These are phyloP conservation scores for Dryobotodes eremita DNA, from an alignment of 2,888 invertebrate species.

Conservation along the genomic window DNA sequence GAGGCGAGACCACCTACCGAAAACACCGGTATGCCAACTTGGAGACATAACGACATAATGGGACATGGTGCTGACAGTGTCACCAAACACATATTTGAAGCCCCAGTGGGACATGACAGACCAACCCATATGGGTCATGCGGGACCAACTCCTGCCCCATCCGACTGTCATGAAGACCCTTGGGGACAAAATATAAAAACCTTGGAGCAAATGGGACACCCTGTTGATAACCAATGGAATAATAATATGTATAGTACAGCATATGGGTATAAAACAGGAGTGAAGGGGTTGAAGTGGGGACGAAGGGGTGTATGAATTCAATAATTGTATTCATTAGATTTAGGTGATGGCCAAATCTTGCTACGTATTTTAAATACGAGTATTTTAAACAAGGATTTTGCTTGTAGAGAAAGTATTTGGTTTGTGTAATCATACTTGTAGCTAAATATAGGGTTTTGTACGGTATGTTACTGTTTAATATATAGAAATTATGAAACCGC, in stretches of 20 bases:
- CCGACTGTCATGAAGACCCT: conserved; percentile 41
- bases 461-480: conserved; percentile 30
- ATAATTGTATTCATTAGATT: conserved; percentile 27
- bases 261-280: conserved; percentile 47
- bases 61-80: conserved; percentile 26
- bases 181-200: conserved; percentile 51
- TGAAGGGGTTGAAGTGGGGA: conserved; percentile 61
- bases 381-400: conserved; percentile 8
- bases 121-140: background rate
- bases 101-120: conserved; percentile 21
- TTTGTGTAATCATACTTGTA: conserved; percentile 48
- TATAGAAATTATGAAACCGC: conserved; percentile 36
- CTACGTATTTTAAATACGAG: conserved; percentile 3
- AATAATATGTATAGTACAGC: conserved; percentile 52
- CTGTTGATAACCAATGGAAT: conserved; percentile 57
- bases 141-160: conserved; percentile 16
- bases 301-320: conserved; percentile 51
- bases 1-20: conserved; percentile 90
- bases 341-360: conserved; percentile 27
- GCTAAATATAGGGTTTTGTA: conserved; percentile 29
- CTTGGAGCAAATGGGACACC: conserved; percentile 46
- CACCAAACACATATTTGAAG: conserved; percentile 18
- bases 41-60: conserved; percentile 55
- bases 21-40: conserved; percentile 69
- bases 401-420: conserved; percentile 23